Evolutionary conservation across 2,797 vertebrate species (phyloP).

Genomic region (Melopsittacus undulatus): DNA sequence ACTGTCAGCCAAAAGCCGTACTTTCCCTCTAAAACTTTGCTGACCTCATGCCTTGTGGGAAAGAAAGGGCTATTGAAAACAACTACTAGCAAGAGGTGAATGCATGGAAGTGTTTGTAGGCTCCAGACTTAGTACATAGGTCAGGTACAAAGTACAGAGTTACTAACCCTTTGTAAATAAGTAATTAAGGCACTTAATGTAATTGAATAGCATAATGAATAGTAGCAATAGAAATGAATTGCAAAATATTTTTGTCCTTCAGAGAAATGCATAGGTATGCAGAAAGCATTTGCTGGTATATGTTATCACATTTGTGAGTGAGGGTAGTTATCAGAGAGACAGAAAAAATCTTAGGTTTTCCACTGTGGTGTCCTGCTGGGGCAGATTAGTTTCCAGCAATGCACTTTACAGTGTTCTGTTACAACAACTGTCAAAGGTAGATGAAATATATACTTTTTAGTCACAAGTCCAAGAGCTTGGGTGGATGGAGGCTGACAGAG

Average conservation of each 20-base stretch:
- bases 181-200: slow-evolving; percentile 56
- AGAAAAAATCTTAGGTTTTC: slow-evolving; percentile 37
- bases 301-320: background rate
- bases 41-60: background rate
- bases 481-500: background rate
- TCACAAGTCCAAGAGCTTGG: background rate
- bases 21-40: background rate
- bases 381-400: slow-evolving; percentile 44
- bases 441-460: slow-evolving; percentile 44
- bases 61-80: background rate
- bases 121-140: background rate
- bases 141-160: background rate
- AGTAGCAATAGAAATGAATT: slow-evolving; percentile 32
- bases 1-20: background rate
- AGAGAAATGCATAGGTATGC: slow-evolving; percentile 17
- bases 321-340: background rate
- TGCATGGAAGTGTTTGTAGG: background rate
- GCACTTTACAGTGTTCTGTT: slow-evolving; percentile 49
- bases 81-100: background rate
- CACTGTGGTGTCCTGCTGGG: background rate
- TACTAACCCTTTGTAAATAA: slow-evolving; percentile 66
- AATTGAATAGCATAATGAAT: slow-evolving; percentile 70
- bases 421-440: slow-evolving; percentile 30
- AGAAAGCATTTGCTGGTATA: slow-evolving; percentile 13
- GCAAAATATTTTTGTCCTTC: background rate